Base-by-base conservation (phyloP, 2,888 invertebrate species). In the Scaptomyza reducta region DNA sequence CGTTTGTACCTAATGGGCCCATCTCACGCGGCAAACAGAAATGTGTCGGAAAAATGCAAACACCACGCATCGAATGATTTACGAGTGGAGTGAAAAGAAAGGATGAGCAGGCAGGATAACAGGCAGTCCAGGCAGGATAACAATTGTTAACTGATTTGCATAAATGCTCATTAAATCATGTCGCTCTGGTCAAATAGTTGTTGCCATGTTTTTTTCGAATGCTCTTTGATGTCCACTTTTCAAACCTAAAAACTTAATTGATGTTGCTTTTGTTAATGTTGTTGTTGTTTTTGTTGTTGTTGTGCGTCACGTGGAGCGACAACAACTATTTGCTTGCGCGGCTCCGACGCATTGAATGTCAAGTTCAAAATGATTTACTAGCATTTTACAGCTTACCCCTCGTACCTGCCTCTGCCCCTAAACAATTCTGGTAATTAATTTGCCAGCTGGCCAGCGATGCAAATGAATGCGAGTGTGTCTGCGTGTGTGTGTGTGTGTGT, bases 131-230 rank as follows among this genome's bases (percentile, higher is more conserved):
- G 61, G 42, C 66, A 64, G 77, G 53, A 65, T 76, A 40, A 55
- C 66, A 42, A 49, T 58, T 56, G 62, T 63, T 31, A 7, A 49
- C 42, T 63, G 56, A 82, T 83, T 83, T 83, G 77, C 83, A 83
- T 83, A 83, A 87, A 83, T 77, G 77, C 74, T 65, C 83, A 83
- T 83, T 87, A 83, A 83, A 87, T 83, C 83, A 83, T 83, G 56
- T 68, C 22, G 61, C 70, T 64, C 1, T 40, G 35, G 75, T 44
- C 72, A 72, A 72, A 59, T 57, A 70, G 63, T 57, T 62, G 41
- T 25, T 53, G 49, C 46, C 81, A 54, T 65, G 57, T 49, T 54
- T 65, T 55, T 49, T 54, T 51, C 42, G 67, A 68, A 80, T 49
- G 59, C 71, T 68, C 68, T 55, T 51, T 16, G 51, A 57, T 60